Evolutionary conservation across 1,140 invertebrate species (phyloP).

Genomic region (Heliconius himera): DNA sequence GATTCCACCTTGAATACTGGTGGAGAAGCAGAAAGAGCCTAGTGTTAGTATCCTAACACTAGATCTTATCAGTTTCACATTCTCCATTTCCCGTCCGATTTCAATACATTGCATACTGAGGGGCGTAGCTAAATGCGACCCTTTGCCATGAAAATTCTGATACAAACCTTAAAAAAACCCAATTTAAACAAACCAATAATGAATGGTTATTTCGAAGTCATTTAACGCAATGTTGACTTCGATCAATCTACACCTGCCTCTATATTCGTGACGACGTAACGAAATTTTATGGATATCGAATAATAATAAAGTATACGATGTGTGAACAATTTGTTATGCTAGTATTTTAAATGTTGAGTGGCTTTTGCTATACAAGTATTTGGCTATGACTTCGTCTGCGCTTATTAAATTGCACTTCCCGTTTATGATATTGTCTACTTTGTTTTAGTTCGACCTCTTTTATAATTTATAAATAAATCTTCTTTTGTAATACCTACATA

Average conservation of each 20-base stretch:
- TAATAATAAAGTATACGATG: constrained; percentile 9
- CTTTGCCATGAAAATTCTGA: background rate
- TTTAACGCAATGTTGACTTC: constrained; percentile 29
- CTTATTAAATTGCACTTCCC: background rate
- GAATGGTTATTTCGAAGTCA: constrained; percentile 13
- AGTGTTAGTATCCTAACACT: too few species aligned
- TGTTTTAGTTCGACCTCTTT: too few species aligned
- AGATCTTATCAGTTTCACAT: too few species aligned
- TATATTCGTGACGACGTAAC: background rate
- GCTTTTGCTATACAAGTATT: background rate
- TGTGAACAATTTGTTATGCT: background rate
- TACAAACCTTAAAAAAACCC: background rate
- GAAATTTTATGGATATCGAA: constrained; percentile 21
- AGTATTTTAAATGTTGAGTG: background rate
- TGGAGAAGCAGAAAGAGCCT: too few species aligned
- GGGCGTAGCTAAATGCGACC: too few species aligned
- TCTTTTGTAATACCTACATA: too few species aligned
- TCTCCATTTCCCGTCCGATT: too few species aligned
- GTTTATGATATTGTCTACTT: too few species aligned
- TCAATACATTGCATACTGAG: too few species aligned
- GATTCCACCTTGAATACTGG: too few species aligned
- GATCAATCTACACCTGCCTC: constrained; percentile 27
- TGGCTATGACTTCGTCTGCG: background rate
- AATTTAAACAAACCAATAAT: constrained; percentile 2
- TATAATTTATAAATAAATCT: too few species aligned